Base-by-base conservation (phyloP, 64 coral and sea anemone genomes). In the Hydrozoanthus tunicans region DNA sequence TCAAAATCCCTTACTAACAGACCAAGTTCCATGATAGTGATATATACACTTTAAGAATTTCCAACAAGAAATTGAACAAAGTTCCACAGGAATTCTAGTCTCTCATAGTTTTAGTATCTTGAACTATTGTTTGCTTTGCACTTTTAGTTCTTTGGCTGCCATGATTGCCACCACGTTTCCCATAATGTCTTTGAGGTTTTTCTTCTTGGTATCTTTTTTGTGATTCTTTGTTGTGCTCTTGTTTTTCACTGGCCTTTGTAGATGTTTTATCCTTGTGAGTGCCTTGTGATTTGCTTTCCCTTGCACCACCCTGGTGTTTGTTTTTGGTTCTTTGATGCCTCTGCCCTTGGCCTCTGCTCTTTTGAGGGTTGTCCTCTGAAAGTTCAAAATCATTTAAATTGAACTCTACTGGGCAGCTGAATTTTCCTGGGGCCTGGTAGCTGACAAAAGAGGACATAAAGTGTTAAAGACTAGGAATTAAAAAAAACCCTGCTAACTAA, bases 371-470 rank as follows among this genome's bases (percentile, higher is more conserved):
- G 54, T 96, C 95, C 86, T 93, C 90, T 77, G 92, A 90, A 77
- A 94, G 74, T 79, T 96, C 89, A 24, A 91, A 90, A 51, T 96
- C 92, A 73, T 91, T 90, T 52, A 81, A 90, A 6, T 82, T 93
- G 81, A 96, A 96, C 52, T 91, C 81, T 8, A 94, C 92, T 32
- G 86, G 64, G 59, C 91, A 82, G 56, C 57, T 90, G 75, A 77
- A 89, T 74, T 79, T 90, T 56, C 95, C 95, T 59, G 95, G 95
- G 14, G 95, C 89, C 17, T 96, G 95, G 89, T 96, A 96, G 6
- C 95, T 96, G 13, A 71, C 2, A 70, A 25, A 74, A 52, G 5
- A 23, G 53, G 62, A 27, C 77, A 69, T 79, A 51, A 52, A 10
- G 5, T 74, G 25, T 56, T 56, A 2, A 56, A 43, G 32, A 43